These are phyloP conservation scores for Salminus brasiliensis DNA, from an alignment of 2,113 vertebrate species.

Conservation along the genomic window DNA sequence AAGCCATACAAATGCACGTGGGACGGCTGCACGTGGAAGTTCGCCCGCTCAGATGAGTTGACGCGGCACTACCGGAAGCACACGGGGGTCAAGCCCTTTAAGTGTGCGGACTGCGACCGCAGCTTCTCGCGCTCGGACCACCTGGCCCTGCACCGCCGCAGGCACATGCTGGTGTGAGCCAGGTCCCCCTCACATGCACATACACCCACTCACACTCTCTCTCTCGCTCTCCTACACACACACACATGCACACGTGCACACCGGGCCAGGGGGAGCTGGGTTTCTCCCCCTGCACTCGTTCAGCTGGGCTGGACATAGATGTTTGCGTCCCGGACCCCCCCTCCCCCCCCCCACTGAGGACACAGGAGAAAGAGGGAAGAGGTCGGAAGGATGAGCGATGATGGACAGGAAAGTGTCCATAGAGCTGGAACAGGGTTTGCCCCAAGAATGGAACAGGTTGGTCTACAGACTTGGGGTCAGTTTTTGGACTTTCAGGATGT, in stretches of 20 bases:
- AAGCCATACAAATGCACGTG: conserved; percentile 99
- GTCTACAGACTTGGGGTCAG: conserved; percentile 54
- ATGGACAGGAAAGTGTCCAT: conserved; percentile 43
- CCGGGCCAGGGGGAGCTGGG: neutral
- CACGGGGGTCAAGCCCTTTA: conserved; percentile 99
- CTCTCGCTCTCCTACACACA: too few relatives aligned
- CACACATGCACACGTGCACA: conserved; percentile 35
- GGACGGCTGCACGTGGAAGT: conserved; percentile 99
- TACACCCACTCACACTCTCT: neutral
- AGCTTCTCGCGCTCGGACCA: conserved; percentile 99
- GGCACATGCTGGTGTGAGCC: conserved; percentile 97
- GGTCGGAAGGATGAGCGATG: conserved; percentile 71
- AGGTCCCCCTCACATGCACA: neutral
- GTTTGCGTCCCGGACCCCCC: conserved; percentile 56
- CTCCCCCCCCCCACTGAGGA: too few relatives aligned
- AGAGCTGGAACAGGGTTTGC: conserved; percentile 36
- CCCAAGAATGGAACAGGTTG: conserved; percentile 28
- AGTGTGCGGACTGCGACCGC: conserved; percentile 98
- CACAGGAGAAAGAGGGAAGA: conserved; percentile 65
- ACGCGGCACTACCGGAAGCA: conserved; percentile 99
- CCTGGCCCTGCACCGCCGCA: conserved; percentile 94
- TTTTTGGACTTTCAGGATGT: conserved; percentile 26
- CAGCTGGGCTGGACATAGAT: conserved; percentile 84
- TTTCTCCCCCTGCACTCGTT: conserved; percentile 68
- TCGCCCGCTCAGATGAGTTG: conserved; percentile 97